Evolutionary conservation across 2,113 vertebrate genomes (phyloP).

Genomic region (Hydrolagus affinis): DNA sequence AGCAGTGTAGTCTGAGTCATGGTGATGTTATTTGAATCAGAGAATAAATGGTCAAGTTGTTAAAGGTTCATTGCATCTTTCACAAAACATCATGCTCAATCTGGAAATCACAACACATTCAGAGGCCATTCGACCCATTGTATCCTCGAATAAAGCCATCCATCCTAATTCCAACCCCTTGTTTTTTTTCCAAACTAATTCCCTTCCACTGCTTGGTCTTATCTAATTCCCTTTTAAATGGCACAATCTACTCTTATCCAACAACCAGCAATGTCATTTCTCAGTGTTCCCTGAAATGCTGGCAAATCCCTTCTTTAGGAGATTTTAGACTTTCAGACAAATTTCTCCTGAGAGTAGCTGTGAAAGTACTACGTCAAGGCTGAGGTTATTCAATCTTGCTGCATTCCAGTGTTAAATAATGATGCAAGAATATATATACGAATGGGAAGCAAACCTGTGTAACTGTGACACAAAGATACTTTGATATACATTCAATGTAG

Average conservation of each 20-base stretch:
- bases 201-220: no score
- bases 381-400: not conserved
- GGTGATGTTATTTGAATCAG: not conserved
- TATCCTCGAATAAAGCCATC: no score
- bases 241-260: no score
- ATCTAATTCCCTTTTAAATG: not conserved
- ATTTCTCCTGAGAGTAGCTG: not conserved
- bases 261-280: not conserved
- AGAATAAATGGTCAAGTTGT: not conserved
- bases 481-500: no score
- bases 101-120: no score
- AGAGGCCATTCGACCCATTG: no score
- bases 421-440: not conserved
- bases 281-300: not conserved
- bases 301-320: no score
- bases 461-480: no score
- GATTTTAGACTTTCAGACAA: not conserved
- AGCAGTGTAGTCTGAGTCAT: not conserved
- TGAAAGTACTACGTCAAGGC: not conserved
- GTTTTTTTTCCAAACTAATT: no score
- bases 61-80: not conserved
- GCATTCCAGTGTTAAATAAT: slow-evolving; percentile 10
- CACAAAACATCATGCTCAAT: not conserved
- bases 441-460: not conserved
- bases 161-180: no score